Conservation (phyloP, 2,113 vertebrate genomes). For the Neodontobutis hainanensis region DNA sequence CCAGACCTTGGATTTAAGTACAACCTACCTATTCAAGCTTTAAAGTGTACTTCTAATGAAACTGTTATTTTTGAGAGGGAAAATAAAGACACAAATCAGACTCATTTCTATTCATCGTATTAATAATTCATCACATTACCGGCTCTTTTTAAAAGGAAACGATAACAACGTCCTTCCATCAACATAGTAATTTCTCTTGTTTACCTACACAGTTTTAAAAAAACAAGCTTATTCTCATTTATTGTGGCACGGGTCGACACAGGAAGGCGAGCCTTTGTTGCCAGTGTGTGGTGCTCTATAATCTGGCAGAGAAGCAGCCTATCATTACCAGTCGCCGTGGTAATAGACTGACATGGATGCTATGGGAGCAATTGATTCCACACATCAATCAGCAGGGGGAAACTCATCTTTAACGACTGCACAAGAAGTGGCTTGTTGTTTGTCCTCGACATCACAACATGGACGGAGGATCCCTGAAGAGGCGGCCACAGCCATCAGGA, state of each 20-base stretch:
- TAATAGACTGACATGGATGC: slow-evolving; percentile 83
- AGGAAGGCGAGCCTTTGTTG: slow-evolving; percentile 74
- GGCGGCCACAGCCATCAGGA: slow-evolving; percentile 53
- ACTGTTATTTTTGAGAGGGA: not conserved
- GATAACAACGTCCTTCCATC: slow-evolving; percentile 58
- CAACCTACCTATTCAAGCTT: too few species aligned
- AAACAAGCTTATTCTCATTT: slow-evolving; percentile 73
- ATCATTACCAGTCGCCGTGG: slow-evolving; percentile 78
- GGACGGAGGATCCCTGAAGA: slow-evolving; percentile 56
- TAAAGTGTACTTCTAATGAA: not conserved
- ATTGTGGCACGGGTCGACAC: slow-evolving; percentile 65
- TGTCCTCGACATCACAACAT: slow-evolving; percentile 65
- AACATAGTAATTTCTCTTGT: slow-evolving; percentile 62
- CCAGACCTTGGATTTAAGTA: not conserved
- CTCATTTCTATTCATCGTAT: slow-evolving; percentile 31
- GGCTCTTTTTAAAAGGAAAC: slow-evolving; percentile 41
- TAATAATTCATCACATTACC: slow-evolving; percentile 66
- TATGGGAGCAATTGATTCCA: slow-evolving; percentile 82
- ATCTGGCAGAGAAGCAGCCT: slow-evolving; percentile 77
- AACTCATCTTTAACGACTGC: slow-evolving; percentile 74
- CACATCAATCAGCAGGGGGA: slow-evolving; percentile 79
- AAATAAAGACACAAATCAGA: slow-evolving; percentile 7
- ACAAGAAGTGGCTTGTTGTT: slow-evolving; percentile 72
- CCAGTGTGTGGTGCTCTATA: slow-evolving; percentile 75
- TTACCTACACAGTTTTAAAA: slow-evolving; percentile 54